Evolutionary conservation across 1,140 invertebrate genomes (phyloP).

Genomic region (Chironomus striatipennis): DNA sequence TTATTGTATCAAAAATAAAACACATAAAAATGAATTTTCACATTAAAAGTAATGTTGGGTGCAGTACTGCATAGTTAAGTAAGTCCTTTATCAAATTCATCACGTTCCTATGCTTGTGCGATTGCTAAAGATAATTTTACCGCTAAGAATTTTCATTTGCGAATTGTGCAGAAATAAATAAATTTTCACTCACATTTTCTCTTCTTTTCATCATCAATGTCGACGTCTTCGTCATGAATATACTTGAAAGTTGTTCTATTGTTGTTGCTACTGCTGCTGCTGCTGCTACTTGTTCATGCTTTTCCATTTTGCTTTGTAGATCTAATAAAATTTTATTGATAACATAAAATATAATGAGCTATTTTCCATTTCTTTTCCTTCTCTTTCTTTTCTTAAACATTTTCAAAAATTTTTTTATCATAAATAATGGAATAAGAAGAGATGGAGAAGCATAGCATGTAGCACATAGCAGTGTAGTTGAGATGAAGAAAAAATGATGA

Average conservation of each 20-base stretch:
- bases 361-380: neutral
- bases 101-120: neutral
- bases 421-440: constrained; percentile 17
- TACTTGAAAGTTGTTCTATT: neutral
- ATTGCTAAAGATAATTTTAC: neutral
- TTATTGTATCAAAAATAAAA: neutral
- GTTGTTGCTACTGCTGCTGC: too few species aligned
- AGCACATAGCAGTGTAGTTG: neutral
- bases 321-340: constrained; percentile 23
- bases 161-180: neutral
- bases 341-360: constrained; percentile 22
- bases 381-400: neutral
- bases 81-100: constrained; percentile 16
- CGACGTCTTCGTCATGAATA: neutral
- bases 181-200: neutral
- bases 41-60: too few species aligned
- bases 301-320: too few species aligned
- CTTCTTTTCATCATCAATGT: too few species aligned
- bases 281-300: neutral
- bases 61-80: neutral
- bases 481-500: neutral
- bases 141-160: neutral
- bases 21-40: neutral
- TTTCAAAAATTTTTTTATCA: neutral
- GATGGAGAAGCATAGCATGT: neutral